Conservation (phyloP, 2,888 invertebrate species). For the Andrena camellia region DNA sequence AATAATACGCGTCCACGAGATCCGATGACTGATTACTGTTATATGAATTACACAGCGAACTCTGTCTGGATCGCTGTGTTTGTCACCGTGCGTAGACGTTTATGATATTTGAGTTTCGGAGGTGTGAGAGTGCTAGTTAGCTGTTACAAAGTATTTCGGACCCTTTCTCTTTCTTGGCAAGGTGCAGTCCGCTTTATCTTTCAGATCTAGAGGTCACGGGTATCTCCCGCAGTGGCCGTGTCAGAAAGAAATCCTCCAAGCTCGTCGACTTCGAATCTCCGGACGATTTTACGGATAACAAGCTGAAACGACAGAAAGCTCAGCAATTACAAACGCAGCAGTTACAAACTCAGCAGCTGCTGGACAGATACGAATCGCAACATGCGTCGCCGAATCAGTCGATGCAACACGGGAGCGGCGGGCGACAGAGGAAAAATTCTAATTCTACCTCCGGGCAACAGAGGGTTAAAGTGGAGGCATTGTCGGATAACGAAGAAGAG, state of each 20-base stretch:
- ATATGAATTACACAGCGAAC: not conserved
- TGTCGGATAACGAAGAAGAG: constrained; percentile 83
- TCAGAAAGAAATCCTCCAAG: constrained; percentile 97
- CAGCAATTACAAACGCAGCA: constrained; percentile 80
- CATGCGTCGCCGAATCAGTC: constrained; percentile 62
- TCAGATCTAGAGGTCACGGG: constrained; percentile 93
- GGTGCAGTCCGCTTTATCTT: constrained; percentile 81
- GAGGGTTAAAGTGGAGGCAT: constrained; percentile 73
- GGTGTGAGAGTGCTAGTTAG: constrained; percentile 57
- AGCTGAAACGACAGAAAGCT: constrained; percentile 85
- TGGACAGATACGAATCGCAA: constrained; percentile 80
- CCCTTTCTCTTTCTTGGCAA: constrained; percentile 79
- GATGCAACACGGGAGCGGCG: constrained; percentile 59
- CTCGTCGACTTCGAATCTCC: constrained; percentile 96
- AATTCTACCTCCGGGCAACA: constrained; percentile 68
- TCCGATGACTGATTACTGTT: not conserved
- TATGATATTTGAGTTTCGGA: constrained; percentile 29
- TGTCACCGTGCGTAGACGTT: constrained; percentile 29
- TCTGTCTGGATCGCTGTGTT: constrained; percentile 51
- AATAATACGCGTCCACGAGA: constrained; percentile 58
- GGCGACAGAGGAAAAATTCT: constrained; percentile 75
- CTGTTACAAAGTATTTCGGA: constrained; percentile 74
- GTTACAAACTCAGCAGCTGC: constrained; percentile 78
- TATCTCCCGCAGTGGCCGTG: constrained; percentile 95
- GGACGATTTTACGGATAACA: constrained; percentile 91